These are phyloP conservation scores for Carassius gibelio DNA, from an alignment of 2,113 vertebrate species.

Conservation along the genomic window DNA sequence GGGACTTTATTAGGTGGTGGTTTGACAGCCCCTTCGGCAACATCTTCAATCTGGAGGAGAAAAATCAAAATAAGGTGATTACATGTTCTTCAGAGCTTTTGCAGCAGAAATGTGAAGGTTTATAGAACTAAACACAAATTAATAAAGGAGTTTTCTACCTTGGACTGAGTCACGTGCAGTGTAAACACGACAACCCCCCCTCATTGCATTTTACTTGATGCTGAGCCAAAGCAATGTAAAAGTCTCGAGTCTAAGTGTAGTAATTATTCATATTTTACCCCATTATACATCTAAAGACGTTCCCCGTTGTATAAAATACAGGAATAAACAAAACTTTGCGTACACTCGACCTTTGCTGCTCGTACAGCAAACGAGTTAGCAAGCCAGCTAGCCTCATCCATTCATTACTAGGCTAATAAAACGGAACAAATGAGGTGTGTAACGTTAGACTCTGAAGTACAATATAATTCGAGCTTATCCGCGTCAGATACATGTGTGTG, in stretches of 20 bases:
- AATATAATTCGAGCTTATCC: too few species aligned
- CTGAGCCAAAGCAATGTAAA: too few species aligned
- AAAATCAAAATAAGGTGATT: too few species aligned
- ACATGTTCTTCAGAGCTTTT: neutral
- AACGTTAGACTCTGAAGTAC: neutral
- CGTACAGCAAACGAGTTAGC: neutral
- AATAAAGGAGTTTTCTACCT: neutral
- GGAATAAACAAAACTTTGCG: neutral
- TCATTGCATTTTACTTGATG: neutral
- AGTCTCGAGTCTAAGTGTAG: neutral
- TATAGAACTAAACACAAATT: neutral
- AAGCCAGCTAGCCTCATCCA: conserved; percentile 8
- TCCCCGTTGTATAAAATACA: neutral
- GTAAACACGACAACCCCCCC: neutral
- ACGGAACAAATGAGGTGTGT: neutral
- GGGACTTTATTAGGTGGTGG: conserved; percentile 96
- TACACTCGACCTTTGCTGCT: conserved; percentile 25
- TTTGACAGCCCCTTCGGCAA: conserved; percentile 95
- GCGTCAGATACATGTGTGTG: too few species aligned
- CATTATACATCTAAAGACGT: neutral
- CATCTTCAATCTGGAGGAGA: conserved; percentile 88
- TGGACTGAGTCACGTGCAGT: neutral
- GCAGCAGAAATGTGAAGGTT: neutral
- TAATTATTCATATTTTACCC: neutral
- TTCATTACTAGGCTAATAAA: conserved; percentile 28